Percentiles rank a stretch among this genome's conserved stretches.
Evolutionary conservation across 2,113 vertebrate species (phyloP).

Genomic region (Apistogramma diplotaenia): DNA sequence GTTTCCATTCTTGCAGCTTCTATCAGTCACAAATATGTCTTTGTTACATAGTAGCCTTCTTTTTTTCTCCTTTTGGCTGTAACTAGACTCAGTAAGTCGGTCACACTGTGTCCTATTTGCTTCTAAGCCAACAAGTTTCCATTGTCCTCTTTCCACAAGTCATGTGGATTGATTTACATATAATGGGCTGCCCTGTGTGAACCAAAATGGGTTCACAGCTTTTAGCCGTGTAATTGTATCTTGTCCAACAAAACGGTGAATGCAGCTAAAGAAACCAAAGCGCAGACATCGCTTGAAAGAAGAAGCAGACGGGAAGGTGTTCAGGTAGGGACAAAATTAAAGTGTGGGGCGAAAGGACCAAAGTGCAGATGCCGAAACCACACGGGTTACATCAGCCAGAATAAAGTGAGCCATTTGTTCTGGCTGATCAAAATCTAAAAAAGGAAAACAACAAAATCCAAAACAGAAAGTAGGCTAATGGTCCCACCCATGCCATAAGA

Average conservation of each 20-base stretch:
- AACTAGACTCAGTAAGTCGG: constrained; percentile 17
- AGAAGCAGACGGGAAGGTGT: neutral
- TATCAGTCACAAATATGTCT: constrained; percentile 8
- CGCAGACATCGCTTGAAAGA: neutral
- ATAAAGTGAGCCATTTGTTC: neutral
- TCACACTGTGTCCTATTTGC: constrained; percentile 31
- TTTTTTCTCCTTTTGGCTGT: neutral
- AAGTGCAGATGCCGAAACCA: neutral
- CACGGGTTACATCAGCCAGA: neutral
- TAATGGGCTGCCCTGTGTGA: neutral
- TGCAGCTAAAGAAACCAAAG: neutral
- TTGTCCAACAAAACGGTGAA: neutral
- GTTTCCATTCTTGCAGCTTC: neutral
- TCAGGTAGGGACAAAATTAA: neutral
- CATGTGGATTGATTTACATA: constrained; percentile 22
- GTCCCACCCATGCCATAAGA: accelerated
- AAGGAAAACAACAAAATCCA: neutral
- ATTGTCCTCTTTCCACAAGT: constrained; percentile 25
- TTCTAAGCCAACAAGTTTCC: constrained; percentile 27
- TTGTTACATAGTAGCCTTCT: neutral
- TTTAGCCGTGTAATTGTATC: neutral
- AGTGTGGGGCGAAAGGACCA: neutral
- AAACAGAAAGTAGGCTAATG: neutral
- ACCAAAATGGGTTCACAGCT: neutral
- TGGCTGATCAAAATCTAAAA: neutral